These are phyloP conservation scores for Zaprionus tsacasi DNA, from an alignment of 1,140 invertebrate genomes.

Conservation along the genomic window DNA sequence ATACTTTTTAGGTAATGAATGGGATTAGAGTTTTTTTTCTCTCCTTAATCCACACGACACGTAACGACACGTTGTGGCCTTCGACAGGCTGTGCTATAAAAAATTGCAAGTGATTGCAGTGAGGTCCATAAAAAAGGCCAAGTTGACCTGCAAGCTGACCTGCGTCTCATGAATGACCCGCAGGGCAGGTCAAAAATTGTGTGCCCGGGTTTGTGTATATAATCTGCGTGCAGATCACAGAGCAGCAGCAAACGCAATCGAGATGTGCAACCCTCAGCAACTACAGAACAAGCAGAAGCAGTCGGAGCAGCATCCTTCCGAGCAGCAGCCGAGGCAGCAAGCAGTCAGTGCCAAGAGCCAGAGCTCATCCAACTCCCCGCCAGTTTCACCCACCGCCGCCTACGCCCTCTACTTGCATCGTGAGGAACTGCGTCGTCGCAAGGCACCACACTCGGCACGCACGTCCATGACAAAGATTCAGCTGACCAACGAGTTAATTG, in stretches of 20 bases:
- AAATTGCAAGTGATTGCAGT: constrained; percentile 1
- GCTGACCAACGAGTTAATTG: constrained; percentile 63
- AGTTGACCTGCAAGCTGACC: constrained; percentile 33
- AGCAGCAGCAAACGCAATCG: constrained; percentile 53
- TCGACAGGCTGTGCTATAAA: constrained; percentile 14
- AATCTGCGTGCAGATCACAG: constrained; percentile 16
- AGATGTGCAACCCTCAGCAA: constrained; percentile 60
- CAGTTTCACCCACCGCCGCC: constrained; percentile 50
- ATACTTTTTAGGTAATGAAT: constrained; percentile 81
- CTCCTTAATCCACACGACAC: constrained; percentile 67
- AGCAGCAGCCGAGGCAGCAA: neutral
- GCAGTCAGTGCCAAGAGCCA: neutral
- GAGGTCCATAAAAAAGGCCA: constrained; percentile 10
- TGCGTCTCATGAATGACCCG: constrained; percentile 66
- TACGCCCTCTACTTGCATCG: constrained; percentile 67
- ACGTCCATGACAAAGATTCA: constrained; percentile 64
- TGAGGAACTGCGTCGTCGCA: constrained; percentile 61
- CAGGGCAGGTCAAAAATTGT: constrained; percentile 57
- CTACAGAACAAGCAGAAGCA: constrained; percentile 1
- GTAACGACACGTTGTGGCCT: neutral
- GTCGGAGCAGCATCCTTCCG: neutral
- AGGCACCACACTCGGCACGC: constrained; percentile 30
- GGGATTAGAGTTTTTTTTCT: constrained; percentile 59
- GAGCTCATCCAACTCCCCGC: neutral
- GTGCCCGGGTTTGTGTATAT: constrained; percentile 41